These are phyloP conservation scores for Camponotus pennsylvanicus DNA, from an alignment of 1,140 invertebrate genomes.

Conservation along the genomic window DNA sequence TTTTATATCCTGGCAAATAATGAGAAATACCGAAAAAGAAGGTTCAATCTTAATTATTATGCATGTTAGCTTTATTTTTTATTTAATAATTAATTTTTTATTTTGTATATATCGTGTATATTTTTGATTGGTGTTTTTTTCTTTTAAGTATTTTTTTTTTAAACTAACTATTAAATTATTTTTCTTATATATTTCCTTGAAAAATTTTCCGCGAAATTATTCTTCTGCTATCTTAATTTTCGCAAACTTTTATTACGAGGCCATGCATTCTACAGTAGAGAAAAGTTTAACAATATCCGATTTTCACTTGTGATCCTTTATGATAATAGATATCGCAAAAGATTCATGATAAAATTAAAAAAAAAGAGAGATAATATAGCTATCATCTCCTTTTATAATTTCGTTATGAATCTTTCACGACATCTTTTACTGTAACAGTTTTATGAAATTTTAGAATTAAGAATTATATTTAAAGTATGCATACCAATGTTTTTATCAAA, in stretches of 20 bases:
- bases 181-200: not conserved
- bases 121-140: not conserved
- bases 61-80: not conserved
- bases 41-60: not conserved
- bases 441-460: not conserved
- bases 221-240: not conserved
- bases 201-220: not conserved
- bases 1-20: too few relatives aligned
- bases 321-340: not conserved
- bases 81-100: constrained; percentile 2
- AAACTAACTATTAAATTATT: not conserved
- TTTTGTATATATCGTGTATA: not conserved
- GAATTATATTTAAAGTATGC: not conserved
- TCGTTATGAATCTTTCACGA: not conserved
- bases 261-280: not conserved
- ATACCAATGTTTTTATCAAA: not conserved
- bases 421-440: not conserved
- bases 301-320: not conserved
- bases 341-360: not conserved
- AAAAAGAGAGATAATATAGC: not conserved
- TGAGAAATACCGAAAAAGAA: not conserved
- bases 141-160: not conserved
- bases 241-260: not conserved
- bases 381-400: not conserved
- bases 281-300: constrained; percentile 19